Percentiles rank a stretch among this genome's conserved stretches.
Conservation (phyloP, 2,113 vertebrate genomes). For the Typhlomys cinereus region DNA sequence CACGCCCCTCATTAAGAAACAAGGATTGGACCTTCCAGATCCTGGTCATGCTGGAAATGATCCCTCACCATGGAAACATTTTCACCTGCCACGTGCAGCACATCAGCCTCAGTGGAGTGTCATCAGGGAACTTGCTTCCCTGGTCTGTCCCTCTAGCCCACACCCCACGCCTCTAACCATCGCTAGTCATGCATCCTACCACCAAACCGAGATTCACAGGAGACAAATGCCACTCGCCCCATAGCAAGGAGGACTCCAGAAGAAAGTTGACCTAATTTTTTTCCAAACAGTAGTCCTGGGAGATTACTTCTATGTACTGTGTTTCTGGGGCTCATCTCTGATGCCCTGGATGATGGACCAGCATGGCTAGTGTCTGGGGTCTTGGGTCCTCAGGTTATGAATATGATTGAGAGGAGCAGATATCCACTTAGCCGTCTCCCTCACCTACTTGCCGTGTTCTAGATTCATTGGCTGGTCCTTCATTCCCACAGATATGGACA, state of each 20-base stretch:
- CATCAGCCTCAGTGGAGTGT: background rate
- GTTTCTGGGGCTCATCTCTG: too few species aligned
- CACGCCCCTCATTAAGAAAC: background rate
- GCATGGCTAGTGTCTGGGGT: too few species aligned
- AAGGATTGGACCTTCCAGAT: constrained; percentile 75
- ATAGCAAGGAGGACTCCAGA: too few species aligned
- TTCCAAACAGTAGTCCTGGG: background rate
- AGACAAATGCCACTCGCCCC: rapidly evolving
- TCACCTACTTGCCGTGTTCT: rapidly evolving
- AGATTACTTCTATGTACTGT: too few species aligned
- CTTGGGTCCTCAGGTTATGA: too few species aligned
- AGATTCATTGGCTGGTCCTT: rapidly evolving
- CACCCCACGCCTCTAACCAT: too few species aligned
- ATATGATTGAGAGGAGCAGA: rapidly evolving
- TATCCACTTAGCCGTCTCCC: rapidly evolving
- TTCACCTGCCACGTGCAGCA: constrained; percentile 83
- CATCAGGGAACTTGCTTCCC: constrained; percentile 33
- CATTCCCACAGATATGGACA: rapidly evolving
- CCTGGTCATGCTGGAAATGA: constrained; percentile 66
- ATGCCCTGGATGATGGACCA: too few species aligned
- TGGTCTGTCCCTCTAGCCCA: too few species aligned
- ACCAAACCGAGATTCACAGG: background rate
- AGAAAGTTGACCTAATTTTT: background rate
- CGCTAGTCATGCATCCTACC: rapidly evolving
- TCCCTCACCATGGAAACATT: constrained; percentile 78